A percentile compares a stretch with the other conserved stretches of the same genome.
These are phyloP conservation scores for Drosophila guanche DNA, from an alignment of 1,140 invertebrate genomes.

Conservation along the genomic window DNA sequence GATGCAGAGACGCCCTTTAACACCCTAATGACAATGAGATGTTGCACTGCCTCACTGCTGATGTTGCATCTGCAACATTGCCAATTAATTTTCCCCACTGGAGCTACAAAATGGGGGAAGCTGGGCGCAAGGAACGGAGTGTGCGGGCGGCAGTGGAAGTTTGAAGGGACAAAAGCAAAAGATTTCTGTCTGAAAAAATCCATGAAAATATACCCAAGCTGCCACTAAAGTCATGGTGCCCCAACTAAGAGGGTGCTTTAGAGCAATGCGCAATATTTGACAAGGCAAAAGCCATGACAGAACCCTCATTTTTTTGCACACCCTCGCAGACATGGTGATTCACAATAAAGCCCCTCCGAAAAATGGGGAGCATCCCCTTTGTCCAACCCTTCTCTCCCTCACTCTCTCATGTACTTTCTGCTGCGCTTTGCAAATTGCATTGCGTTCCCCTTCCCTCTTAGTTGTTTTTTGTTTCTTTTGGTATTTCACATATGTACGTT, in stretches of 20 bases:
- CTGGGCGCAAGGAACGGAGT: background rate
- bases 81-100: conserved; percentile 52
- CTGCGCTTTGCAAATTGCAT: conserved; percentile 54
- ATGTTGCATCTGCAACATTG: conserved; percentile 40
- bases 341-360: background rate
- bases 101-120: conserved; percentile 11
- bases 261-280: conserved; percentile 34
- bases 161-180: conserved; percentile 60
- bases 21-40: conserved; percentile 71
- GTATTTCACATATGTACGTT: conserved; percentile 74
- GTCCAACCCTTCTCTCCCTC: too few species aligned
- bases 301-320: conserved; percentile 13
- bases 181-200: too few species aligned
- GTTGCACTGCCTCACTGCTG: conserved; percentile 27
- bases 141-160: conserved; percentile 16
- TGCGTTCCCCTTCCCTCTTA: conserved; percentile 74
- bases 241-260: too few species aligned
- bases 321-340: background rate
- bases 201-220: too few species aligned
- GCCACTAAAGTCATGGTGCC: too few species aligned
- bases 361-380: too few species aligned
- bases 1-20: conserved; percentile 48
- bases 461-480: too few species aligned
- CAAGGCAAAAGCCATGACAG: conserved; percentile 54
- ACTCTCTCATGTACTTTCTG: conserved; percentile 18